Evolutionary conservation across 1,140 invertebrate genomes (phyloP).

Genomic region (Pinna nobilis): DNA sequence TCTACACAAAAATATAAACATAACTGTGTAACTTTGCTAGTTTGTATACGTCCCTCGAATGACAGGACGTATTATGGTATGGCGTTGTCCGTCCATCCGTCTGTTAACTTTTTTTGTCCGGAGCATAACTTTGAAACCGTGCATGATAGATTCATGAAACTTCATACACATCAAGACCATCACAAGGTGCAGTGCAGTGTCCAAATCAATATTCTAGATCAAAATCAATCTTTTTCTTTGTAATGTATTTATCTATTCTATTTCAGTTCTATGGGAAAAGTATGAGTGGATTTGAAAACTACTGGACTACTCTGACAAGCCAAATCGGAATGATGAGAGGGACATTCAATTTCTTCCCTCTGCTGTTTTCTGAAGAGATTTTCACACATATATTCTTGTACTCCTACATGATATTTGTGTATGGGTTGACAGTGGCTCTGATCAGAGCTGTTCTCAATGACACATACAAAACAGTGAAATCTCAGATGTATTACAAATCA

Average conservation of each 20-base stretch:
- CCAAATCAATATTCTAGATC: not conserved
- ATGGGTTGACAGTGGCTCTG: constrained; percentile 60
- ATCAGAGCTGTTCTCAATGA: constrained; percentile 58
- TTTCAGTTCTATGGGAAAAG: constrained; percentile 64
- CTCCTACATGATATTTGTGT: constrained; percentile 60
- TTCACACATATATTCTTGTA: constrained; percentile 64
- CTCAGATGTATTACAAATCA: constrained; percentile 63
- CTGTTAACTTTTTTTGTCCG: too few relatives aligned
- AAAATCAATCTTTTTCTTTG: not conserved
- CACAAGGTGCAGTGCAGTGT: not conserved
- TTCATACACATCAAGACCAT: not conserved
- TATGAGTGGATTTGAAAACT: constrained; percentile 55
- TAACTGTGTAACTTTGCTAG: too few relatives aligned
- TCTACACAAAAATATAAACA: too few relatives aligned
- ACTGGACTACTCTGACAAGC: constrained; percentile 52
- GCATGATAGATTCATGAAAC: not conserved
- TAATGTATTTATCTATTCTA: not conserved
- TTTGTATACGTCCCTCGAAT: too few relatives aligned
- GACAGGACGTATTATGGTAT: too few relatives aligned
- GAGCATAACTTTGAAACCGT: too few relatives aligned
- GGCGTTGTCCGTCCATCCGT: too few relatives aligned
- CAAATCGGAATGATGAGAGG: constrained; percentile 59
- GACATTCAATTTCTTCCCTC: constrained; percentile 48
- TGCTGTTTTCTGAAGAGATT: constrained; percentile 47
- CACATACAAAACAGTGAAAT: constrained; percentile 55